Evolutionary conservation across 2,888 invertebrate genomes (phyloP).

Genomic region (Auanema freiburgensis): DNA sequence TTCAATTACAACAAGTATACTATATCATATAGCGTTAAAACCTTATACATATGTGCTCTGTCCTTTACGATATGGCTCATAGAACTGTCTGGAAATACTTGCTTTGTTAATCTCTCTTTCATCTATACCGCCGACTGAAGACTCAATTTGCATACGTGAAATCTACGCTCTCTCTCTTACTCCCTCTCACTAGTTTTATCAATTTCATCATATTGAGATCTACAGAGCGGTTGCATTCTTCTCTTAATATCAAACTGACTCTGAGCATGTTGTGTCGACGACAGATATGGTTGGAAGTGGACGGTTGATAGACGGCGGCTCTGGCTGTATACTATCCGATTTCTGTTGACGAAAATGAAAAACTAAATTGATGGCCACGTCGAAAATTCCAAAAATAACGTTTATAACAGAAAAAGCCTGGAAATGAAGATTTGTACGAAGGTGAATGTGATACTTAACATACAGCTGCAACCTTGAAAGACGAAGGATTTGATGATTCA

Average conservation of each 20-base stretch:
- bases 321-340: not conserved
- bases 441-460: not conserved
- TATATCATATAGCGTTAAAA: too few relatives aligned
- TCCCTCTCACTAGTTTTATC: too few relatives aligned
- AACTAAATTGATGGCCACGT: conserved; percentile 21
- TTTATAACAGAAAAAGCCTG: conserved; percentile 26
- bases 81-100: not conserved
- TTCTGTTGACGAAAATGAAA: conserved; percentile 13
- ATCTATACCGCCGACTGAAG: too few relatives aligned
- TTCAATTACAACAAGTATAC: too few relatives aligned
- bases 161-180: too few relatives aligned
- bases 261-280: not conserved
- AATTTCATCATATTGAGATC: too few relatives aligned
- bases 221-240: too few relatives aligned
- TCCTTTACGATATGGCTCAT: conserved; percentile 1
- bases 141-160: too few relatives aligned
- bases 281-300: conserved; percentile 2
- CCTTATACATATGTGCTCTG: conserved; percentile 1
- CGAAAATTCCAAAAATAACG: conserved; percentile 21
- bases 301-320: not conserved
- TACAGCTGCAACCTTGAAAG: conserved; percentile 26
- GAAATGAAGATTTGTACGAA: not conserved
- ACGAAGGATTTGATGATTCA: conserved; percentile 19
- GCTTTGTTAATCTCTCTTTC: too few relatives aligned
- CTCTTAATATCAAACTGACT: not conserved